Base-by-base conservation (phyloP, 2,888 invertebrate genomes). In the Drosophila emarginata region DNA sequence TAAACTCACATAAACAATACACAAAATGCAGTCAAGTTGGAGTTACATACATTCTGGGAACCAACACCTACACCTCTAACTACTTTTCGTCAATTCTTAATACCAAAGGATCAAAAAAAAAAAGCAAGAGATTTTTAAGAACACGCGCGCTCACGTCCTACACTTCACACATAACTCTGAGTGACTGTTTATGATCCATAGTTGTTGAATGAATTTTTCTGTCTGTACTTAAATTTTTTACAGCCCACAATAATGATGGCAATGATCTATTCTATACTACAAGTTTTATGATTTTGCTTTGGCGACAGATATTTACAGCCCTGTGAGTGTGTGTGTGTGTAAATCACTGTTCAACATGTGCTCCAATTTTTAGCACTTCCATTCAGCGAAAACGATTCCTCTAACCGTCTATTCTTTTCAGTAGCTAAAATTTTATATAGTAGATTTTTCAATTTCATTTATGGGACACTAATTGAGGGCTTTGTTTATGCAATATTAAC, bases 231-330 rank as follows among this genome's bases (percentile, higher is more conserved):
- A 74, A 76, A 70, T 58, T 62, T 79, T 84, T 82, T 58, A 82
- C 66, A 39, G 68, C 77, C 73, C 26, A 14, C 70, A 23, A 64
- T 85, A 72, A 87, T 85, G 77, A 72, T 61, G 45, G n/a, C 14
- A 23, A 14, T 57, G 26, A 54, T 36, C 54, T 45, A 78, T 79
- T 6, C 70, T 59, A 37, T 56, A 14, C n/a, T 61, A 64, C 28
- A 56, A 66, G 57, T 68, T 70, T 77, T 67, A 76, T 76, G 76
- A 21, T 65, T 56, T 50, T 59, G 51, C 51, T 58, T 66, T 68
- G 75, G 68, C 71, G 86, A 78, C 82, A 70, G 32, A 56, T 85
- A 83, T 87, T 83, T 83, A 87, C 80, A 74, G 54, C 74, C 65
- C n/a, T 63, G 32, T 6, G 28, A 28, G 4, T 28, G 4, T 40